Percentiles rank a stretch among this genome's conserved stretches.
Conservation (phyloP, 2,888 invertebrate genomes). For the Sipha maydis region DNA sequence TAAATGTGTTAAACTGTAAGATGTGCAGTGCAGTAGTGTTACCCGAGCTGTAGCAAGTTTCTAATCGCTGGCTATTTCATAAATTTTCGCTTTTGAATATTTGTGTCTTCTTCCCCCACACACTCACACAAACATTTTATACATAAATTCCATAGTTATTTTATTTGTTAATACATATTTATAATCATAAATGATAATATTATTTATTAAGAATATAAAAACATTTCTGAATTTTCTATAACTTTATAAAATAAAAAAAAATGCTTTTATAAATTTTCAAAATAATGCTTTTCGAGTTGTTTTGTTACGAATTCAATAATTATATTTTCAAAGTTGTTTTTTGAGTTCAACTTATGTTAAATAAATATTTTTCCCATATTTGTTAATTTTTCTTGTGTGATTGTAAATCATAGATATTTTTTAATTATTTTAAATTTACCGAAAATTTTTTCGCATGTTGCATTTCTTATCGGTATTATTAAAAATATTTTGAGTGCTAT, state of each 20-base stretch:
- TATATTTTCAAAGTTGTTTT: neutral
- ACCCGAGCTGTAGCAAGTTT: neutral
- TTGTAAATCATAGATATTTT: too few relatives aligned
- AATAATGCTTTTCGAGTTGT: conserved; percentile 2
- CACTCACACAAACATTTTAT: neutral
- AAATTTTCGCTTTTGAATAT: neutral
- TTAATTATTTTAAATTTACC: too few relatives aligned
- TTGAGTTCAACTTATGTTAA: neutral
- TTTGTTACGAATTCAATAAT: neutral
- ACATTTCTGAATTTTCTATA: neutral
- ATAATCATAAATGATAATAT: neutral
- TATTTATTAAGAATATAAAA: conserved; percentile 4
- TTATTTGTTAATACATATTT: neutral
- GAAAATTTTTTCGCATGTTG: too few relatives aligned
- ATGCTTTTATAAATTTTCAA: neutral
- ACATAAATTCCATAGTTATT: neutral
- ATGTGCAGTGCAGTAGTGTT: too few relatives aligned
- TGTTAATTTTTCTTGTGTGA: too few relatives aligned
- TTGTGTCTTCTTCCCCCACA: neutral
- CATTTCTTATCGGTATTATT: too few relatives aligned
- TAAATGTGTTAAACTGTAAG: too few relatives aligned
- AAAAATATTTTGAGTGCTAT: too few relatives aligned
- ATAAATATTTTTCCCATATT: neutral
- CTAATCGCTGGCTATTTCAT: neutral
- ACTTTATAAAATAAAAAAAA: neutral